These are phyloP conservation scores for Chiloscyllium plagiosum DNA, from an alignment of 2,113 vertebrate species.

Conservation along the genomic window DNA sequence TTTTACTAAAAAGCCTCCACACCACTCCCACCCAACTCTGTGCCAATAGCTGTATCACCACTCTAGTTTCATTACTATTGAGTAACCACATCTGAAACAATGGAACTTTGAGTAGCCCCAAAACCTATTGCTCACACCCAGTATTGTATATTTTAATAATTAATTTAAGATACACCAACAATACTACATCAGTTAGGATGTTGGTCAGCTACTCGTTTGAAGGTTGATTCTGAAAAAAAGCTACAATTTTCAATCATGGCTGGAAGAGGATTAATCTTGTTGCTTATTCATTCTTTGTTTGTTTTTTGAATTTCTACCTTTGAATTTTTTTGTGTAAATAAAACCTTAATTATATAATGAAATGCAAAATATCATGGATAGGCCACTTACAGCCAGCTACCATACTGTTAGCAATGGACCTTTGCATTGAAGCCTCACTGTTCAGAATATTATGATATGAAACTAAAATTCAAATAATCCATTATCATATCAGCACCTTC, in stretches of 20 bases:
- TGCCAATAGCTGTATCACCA: not conserved
- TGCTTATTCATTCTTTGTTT: not conserved
- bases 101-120: not conserved
- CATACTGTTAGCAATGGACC: not conserved
- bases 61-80: not conserved
- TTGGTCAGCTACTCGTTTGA: not conserved
- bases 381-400: not conserved
- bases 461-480: not conserved
- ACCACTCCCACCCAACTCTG: too few relatives aligned
- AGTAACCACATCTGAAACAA: not conserved
- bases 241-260: not conserved
- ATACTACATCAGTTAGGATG: not conserved
- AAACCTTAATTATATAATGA: not conserved
- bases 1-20: too few relatives aligned
- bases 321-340: not conserved
- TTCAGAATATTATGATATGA: not conserved
- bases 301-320: not conserved
- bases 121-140: not conserved
- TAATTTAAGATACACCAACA: not conserved
- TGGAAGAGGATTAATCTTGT: not conserved
- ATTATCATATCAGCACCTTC: not conserved
- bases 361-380: not conserved
- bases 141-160: not conserved
- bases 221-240: not conserved
- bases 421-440: not conserved